phyloP scores from a whole-genome alignment of 2,888 invertebrate genomes.

The Epicampocera succincta region DNA sequence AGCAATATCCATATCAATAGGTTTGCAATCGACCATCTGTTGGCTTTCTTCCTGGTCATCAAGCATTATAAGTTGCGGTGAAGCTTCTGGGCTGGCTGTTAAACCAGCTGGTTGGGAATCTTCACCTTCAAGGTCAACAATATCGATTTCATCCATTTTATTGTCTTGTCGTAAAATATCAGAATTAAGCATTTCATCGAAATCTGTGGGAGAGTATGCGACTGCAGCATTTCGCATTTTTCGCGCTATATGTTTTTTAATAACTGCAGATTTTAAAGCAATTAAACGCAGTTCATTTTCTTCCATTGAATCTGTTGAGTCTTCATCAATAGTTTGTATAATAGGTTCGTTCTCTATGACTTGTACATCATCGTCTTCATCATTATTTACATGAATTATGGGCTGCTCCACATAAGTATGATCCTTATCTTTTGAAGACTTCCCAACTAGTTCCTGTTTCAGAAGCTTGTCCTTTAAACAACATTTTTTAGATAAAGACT shows the following conservation, averaged over 20 bases:
- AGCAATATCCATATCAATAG: constrained; percentile 81
- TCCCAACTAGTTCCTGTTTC: constrained; percentile 23
- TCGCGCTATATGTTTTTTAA: constrained; percentile 79
- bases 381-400: neutral
- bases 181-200: constrained; percentile 75
- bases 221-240: constrained; percentile 79
- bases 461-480: constrained; percentile 63
- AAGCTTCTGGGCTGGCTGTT: constrained; percentile 80
- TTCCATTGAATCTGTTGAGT: constrained; percentile 71
- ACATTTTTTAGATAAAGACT: constrained; percentile 7
- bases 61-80: constrained; percentile 75
- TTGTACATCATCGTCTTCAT: constrained; percentile 58
- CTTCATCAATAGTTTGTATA: constrained; percentile 60
- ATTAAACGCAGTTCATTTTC: constrained; percentile 79
- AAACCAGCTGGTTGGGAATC: constrained; percentile 72
- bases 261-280: constrained; percentile 80
- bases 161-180: constrained; percentile 71
- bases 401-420: neutral
- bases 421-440: neutral
- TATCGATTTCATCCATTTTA: constrained; percentile 71
- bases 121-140: constrained; percentile 71
- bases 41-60: constrained; percentile 58
- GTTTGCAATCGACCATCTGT: constrained; percentile 74
- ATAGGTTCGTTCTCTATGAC: constrained; percentile 52
- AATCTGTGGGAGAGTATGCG: constrained; percentile 81